A percentile compares a stretch with the other conserved stretches of the same genome.
These are phyloP conservation scores for Magallana ariakensis DNA, from an alignment of 1,140 invertebrate genomes.

Conservation along the genomic window DNA sequence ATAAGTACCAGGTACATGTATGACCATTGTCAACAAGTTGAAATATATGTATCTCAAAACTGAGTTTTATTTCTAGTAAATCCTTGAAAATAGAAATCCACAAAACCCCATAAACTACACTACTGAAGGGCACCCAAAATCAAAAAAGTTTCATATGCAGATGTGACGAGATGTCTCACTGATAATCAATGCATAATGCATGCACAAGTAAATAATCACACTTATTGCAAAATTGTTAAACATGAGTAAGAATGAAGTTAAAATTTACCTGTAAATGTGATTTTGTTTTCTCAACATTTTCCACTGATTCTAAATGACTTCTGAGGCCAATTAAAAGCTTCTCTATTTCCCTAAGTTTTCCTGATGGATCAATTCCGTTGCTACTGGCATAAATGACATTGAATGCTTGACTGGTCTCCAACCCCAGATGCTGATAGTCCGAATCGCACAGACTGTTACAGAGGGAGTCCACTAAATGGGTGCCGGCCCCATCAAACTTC, in stretches of 20 bases:
- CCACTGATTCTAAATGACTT: slow-evolving; percentile 42
- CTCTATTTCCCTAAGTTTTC: slow-evolving; percentile 69
- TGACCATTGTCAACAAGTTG: too few species aligned
- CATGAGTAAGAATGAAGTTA: too few species aligned
- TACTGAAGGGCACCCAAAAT: too few species aligned
- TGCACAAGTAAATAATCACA: too few species aligned
- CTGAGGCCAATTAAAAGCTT: slow-evolving; percentile 59
- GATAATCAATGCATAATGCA: too few species aligned
- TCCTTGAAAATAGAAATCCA: too few species aligned
- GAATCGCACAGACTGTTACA: slow-evolving; percentile 62
- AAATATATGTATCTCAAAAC: too few species aligned
- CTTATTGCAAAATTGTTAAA: neutral
- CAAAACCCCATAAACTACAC: too few species aligned
- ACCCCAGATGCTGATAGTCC: slow-evolving; percentile 63
- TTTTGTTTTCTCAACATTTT: slow-evolving; percentile 52
- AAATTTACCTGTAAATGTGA: slow-evolving; percentile 48
- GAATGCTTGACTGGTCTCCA: slow-evolving; percentile 62
- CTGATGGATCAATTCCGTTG: slow-evolving; percentile 49
- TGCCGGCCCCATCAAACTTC: slow-evolving; percentile 71
- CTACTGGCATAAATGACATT: slow-evolving; percentile 57
- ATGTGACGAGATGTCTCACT: too few species aligned
- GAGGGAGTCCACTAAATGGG: slow-evolving; percentile 66
- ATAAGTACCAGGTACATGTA: too few species aligned
- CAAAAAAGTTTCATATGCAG: too few species aligned
- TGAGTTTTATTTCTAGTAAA: too few species aligned